Base-by-base conservation (phyloP, 2,797 vertebrate genomes). In the Poecilia velifera region DNA sequence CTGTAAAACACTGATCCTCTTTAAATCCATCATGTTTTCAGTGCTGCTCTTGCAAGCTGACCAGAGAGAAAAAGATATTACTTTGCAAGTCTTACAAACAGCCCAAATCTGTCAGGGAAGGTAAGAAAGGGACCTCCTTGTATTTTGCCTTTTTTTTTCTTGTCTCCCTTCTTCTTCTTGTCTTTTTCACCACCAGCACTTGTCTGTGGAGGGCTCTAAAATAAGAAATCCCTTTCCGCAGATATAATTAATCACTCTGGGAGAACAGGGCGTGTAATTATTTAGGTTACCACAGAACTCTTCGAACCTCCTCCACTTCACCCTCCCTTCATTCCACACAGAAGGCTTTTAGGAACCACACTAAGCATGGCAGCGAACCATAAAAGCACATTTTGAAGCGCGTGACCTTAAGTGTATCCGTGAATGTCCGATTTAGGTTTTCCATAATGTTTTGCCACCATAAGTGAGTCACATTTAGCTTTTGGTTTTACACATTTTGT, bases 181-280 rank as follows among this genome's bases (percentile, higher is more conserved):
- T 89, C 87, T 90, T 86, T 88, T 82, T 88, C 84, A 72, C 82
- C 77, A 91, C 86, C 83, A 94, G 87, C 88, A 83, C 91, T 90
- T 92, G 91, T 95, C 91, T 94, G 88, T 79, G 83, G 90, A 95
- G 91, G 90, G 88, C 94, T 96, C 94, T 95, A 96, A 96, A 96
- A 96, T 95, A 96, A 96, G 92, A 95, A 95, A 94, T 93, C 93
- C 93, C 94, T 92, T 95, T 93, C 92, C 86, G 86, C 92, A 94
- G 95, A 96, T 95, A 95, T 96, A 96, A 96, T 96, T 96, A 96
- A 96, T 96, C 96, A 96, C 95, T 94, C 92, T 92, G 96, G 95
- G 96, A 96, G 94, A 93, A 93, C 92, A 94, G 94, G 94, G 89
- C 91, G 86, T 96, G 95, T 96, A 95, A 96, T 96, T 96, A 96